A percentile compares a stretch with the other conserved stretches of the same genome.
Evolutionary conservation across 2,888 invertebrate genomes (phyloP).

Genomic region (Microplitis manilae): DNA sequence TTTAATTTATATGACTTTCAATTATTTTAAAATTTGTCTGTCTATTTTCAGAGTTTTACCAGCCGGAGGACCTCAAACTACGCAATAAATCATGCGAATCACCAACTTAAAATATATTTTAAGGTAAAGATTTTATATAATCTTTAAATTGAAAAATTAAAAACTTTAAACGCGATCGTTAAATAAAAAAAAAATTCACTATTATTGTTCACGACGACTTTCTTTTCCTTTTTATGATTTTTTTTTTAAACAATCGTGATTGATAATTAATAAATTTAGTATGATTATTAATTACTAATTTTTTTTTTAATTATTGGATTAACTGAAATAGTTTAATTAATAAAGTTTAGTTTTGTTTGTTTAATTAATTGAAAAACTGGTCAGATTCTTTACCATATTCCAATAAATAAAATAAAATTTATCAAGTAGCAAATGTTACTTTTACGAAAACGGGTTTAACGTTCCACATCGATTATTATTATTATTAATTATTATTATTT

Average conservation of each 20-base stretch:
- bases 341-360: background rate
- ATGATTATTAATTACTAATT: background rate
- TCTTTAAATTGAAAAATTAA: conserved; percentile 53
- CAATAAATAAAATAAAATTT: background rate
- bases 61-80: conserved; percentile 41
- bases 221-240: background rate
- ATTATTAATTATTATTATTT: conserved; percentile 51
- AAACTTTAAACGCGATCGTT: conserved; percentile 5
- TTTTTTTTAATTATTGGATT: background rate
- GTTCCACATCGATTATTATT: conserved; percentile 47
- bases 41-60: conserved; percentile 66
- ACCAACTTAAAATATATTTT: conserved; percentile 66
- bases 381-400: background rate
- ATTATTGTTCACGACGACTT: background rate
- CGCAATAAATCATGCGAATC: conserved; percentile 55
- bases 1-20: background rate
- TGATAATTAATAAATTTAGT: background rate
- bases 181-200: background rate
- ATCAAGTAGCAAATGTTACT: background rate
- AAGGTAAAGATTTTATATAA: conserved; percentile 71
- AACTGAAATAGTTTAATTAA: background rate
- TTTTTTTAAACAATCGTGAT: background rate
- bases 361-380: background rate
- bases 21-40: conserved; percentile 52
- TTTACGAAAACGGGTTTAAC: conserved; percentile 10